Evolutionary conservation across 1,140 invertebrate genomes (phyloP).

Genomic region (Bombus confusus): DNA sequence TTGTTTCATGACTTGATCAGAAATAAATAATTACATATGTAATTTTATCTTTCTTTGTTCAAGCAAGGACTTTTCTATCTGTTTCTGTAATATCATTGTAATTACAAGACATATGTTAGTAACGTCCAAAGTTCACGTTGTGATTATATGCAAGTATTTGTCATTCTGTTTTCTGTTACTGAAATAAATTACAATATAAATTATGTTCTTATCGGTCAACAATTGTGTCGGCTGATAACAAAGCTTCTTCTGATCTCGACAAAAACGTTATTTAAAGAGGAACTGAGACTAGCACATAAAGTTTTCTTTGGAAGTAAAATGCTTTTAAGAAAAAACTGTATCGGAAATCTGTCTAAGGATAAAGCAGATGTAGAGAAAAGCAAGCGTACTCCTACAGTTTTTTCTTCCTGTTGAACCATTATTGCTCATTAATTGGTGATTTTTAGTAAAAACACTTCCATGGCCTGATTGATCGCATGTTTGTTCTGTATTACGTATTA

Average conservation of each 20-base stretch:
- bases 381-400: background rate
- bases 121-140: constrained; percentile 59
- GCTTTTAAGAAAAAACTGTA: constrained; percentile 14
- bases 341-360: constrained; percentile 11
- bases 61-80: constrained; percentile 24
- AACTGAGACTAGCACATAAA: background rate
- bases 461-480: background rate
- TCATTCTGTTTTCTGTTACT: constrained; percentile 43
- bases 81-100: background rate
- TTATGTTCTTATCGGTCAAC: constrained; percentile 31
- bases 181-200: constrained; percentile 40
- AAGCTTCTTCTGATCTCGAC: background rate
- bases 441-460: background rate
- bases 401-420: background rate
- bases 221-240: constrained; percentile 24
- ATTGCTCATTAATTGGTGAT: background rate
- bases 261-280: constrained; percentile 16
- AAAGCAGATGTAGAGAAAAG: background rate
- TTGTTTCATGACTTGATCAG: background rate
- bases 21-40: constrained; percentile 46
- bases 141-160: constrained; percentile 51
- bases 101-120: constrained; percentile 17
- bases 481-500: background rate
- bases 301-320: background rate
- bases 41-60: constrained; percentile 37